These are phyloP conservation scores for Notothenia coriiceps DNA, from an alignment of 2,113 vertebrate species.

Conservation along the genomic window DNA sequence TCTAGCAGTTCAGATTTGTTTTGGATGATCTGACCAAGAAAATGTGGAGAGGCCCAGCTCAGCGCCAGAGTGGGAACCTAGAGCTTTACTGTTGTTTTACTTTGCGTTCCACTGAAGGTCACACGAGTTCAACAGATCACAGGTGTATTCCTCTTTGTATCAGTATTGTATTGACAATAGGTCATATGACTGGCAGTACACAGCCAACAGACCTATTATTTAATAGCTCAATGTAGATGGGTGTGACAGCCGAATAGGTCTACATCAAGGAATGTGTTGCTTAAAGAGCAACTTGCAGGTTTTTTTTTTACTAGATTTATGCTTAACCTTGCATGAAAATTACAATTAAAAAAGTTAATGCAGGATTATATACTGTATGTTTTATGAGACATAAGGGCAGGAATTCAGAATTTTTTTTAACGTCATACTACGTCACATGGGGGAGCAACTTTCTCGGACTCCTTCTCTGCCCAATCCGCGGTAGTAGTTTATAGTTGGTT, in stretches of 20 bases:
- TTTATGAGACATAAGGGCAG: too few relatives aligned
- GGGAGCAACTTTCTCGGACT: too few relatives aligned
- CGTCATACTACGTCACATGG: too few relatives aligned
- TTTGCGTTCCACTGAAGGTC: neutral
- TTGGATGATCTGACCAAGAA: conserved; percentile 22
- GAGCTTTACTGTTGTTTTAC: neutral
- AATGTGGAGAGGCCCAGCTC: neutral
- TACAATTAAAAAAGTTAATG: too few relatives aligned
- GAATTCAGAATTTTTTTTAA: too few relatives aligned
- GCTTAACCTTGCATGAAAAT: too few relatives aligned
- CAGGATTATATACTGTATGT: too few relatives aligned
- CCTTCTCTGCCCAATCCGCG: too few relatives aligned
- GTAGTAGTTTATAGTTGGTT: too few relatives aligned
- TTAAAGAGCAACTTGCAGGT: too few relatives aligned
- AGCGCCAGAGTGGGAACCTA: neutral
- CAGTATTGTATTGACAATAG: neutral
- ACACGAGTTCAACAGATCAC: conserved; percentile 8
- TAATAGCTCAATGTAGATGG: neutral
- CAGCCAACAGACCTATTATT: neutral
- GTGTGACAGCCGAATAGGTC: neutral
- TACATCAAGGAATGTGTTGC: neutral
- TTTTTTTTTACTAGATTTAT: too few relatives aligned
- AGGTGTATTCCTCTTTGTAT: neutral
- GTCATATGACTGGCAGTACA: neutral
- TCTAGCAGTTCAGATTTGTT: conserved; percentile 22